Conservation (phyloP, 2,797 vertebrate species). For the Echeneis naucrates region DNA sequence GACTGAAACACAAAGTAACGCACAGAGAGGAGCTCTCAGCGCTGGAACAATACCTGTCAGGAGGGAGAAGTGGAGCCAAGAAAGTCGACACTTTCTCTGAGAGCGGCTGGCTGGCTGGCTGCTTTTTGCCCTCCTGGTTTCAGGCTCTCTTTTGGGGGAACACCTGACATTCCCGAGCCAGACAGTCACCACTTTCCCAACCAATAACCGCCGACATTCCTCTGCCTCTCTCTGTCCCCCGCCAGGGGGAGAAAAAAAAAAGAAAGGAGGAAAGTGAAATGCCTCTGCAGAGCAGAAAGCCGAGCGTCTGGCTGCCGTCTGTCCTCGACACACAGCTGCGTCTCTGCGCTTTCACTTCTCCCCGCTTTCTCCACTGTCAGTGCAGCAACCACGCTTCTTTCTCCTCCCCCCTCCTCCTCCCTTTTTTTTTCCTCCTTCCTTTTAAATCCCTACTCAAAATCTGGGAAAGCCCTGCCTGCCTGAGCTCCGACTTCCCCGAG, state of each 20-base stretch:
- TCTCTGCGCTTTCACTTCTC: conserved; percentile 68
- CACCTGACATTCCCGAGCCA: conserved; percentile 79
- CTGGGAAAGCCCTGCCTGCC: conserved; percentile 78
- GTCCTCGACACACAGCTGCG: conserved; percentile 62
- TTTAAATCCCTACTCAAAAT: conserved; percentile 71
- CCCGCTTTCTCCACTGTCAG: conserved; percentile 57
- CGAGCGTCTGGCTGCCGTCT: conserved; percentile 59
- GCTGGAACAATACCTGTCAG: conserved; percentile 66
- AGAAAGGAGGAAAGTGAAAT: conserved; percentile 33
- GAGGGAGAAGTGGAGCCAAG: conserved; percentile 32
- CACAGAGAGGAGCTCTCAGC: conserved; percentile 39
- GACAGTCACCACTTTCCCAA: conserved; percentile 50
- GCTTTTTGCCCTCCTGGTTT: conserved; percentile 50
- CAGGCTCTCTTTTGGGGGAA: conserved; percentile 67
- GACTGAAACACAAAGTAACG: conserved; percentile 21
- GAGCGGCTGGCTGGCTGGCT: conserved; percentile 31
- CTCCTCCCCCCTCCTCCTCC: conserved; percentile 4
- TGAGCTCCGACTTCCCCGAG: conserved; percentile 54
- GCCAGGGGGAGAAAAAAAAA: neutral
- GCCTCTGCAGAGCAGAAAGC: conserved; percentile 48
- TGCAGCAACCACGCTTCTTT: conserved; percentile 62
- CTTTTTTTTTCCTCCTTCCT: conserved; percentile 22
- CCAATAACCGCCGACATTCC: conserved; percentile 60
- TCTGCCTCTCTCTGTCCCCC: conserved; percentile 1
- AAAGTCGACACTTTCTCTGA: conserved; percentile 47